Evolutionary conservation across 1,140 invertebrate species (phyloP), one percentile per base, ranked within the genome.

Genomic region (Scylla paramamosain): DNA sequence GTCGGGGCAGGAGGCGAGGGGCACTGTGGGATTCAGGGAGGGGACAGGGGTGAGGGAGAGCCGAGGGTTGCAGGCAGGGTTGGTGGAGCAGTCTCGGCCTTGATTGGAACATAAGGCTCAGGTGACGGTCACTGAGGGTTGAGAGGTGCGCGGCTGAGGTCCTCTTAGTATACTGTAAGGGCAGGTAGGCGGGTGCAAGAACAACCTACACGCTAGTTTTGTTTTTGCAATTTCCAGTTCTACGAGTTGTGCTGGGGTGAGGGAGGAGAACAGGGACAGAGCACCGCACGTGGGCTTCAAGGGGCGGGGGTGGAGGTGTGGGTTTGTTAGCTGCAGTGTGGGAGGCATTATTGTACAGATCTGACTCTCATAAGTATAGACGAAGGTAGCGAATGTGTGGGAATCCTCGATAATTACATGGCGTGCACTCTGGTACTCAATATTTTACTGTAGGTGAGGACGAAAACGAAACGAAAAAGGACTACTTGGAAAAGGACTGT

Each of bases 71-170:
- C 84, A 87, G 25, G 84, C 14, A 46, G 39, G 84, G 84, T n/a
- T 4, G 31, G 84, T 39, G 84, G 16, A 87, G 20, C 16, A n/a
- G 67, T 77, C 67, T 77, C 67, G 6, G 67, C 67, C 67, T n/a
- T 77, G 67, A 77, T 77, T 77, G 67, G 67, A 77, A 25, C 67
- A 77, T 77, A 77, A 77, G 67, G n/a, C 20, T 77, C 67, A 77
- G 67, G 67, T 77, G 67, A 77, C 67, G 20, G 67, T n/a, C 67
- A 77, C 67, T n/a, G 20, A n/a, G 67, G 67, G n/a, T n/a, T 25
- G 67, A 77, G 67, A 77, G 67, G 67, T 7, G 20, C 16, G n/a
- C 12, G 67, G 25, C 20, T 25, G 67, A 20, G 67, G 52, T 39
- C 39, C 39, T 39, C 1, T 1, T 6, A 39, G 39, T 59, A 20